Percentiles rank a stretch among this genome's conserved stretches.
Conservation (phyloP, 2,797 vertebrate genomes). For the Mastacembelus armatus region DNA sequence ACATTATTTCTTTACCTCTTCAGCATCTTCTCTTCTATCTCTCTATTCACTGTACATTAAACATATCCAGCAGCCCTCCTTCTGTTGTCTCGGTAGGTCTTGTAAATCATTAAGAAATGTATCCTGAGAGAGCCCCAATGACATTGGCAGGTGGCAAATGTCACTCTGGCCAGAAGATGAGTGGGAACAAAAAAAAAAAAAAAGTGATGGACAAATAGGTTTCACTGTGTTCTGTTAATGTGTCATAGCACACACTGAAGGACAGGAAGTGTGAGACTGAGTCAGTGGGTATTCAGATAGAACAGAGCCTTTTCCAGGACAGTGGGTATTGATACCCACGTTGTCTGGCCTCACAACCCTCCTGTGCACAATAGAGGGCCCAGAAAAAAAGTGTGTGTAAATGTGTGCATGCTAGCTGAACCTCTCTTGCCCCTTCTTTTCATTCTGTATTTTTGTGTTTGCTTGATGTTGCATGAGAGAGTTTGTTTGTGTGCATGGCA, state of each 20-base stretch:
- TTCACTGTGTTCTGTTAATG: conserved; percentile 27
- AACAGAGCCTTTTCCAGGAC: conserved; percentile 57
- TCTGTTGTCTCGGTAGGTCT: conserved; percentile 4
- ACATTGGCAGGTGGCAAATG: conserved; percentile 51
- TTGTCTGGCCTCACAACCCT: conserved; percentile 45
- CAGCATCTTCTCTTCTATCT: too few species aligned
- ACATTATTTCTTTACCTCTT: conserved; percentile 7
- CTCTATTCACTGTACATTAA: conserved; percentile 8
- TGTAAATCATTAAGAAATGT: conserved; percentile 8
- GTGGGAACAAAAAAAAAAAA: not conserved
- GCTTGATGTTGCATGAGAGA: conserved; percentile 33
- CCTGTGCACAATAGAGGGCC: conserved; percentile 40
- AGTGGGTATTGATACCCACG: conserved; percentile 50
- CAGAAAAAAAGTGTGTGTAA: conserved; percentile 54
- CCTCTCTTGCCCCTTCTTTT: conserved; percentile 3
- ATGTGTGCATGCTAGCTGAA: conserved; percentile 52
- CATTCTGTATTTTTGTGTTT: conserved; percentile 34
- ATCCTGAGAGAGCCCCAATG: conserved; percentile 8
- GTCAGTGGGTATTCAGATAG: conserved; percentile 40
- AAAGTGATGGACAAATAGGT: not conserved
- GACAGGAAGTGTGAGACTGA: conserved; percentile 22
- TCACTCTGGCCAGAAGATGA: conserved; percentile 7
- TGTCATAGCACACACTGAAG: conserved; percentile 29
- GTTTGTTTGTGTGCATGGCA: conserved; percentile 27
- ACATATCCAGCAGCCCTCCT: conserved; percentile 11